Conservation (phyloP, 2,888 invertebrate genomes). For the Hydraecia micacea region DNA sequence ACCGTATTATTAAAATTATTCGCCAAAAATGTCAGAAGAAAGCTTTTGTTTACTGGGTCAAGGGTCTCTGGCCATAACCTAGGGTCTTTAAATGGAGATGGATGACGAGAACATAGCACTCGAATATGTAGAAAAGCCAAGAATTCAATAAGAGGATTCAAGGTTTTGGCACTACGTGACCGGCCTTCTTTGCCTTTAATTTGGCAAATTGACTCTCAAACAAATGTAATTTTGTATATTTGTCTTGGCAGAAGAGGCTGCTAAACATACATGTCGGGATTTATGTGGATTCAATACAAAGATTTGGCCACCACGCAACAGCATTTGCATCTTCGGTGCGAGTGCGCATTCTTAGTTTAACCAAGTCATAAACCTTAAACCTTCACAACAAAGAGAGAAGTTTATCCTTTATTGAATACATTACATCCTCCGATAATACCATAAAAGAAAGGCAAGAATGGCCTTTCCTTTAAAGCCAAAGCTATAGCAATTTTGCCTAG, state of each 20-base stretch:
- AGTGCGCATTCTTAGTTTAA: slow-evolving; percentile 6
- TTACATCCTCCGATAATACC: slow-evolving; percentile 40
- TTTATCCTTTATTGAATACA: slow-evolving; percentile 44
- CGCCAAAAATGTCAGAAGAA: slow-evolving; percentile 56
- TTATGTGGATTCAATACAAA: slow-evolving; percentile 1
- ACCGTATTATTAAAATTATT: slow-evolving; percentile 62
- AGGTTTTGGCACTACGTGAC: slow-evolving; percentile 20
- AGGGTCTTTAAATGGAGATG: slow-evolving; percentile 36
- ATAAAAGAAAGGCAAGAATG: slow-evolving; percentile 54
- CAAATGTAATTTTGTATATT: neutral
- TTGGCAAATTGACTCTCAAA: slow-evolving; percentile 18
- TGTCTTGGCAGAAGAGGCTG: slow-evolving; percentile 8
- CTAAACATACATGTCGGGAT: slow-evolving; percentile 10
- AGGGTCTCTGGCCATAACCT: slow-evolving; percentile 47
- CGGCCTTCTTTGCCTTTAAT: slow-evolving; percentile 1
- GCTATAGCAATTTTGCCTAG: slow-evolving; percentile 66
- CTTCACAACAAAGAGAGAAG: slow-evolving; percentile 20
- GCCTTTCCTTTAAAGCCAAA: slow-evolving; percentile 40
- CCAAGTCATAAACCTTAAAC: slow-evolving; percentile 33
- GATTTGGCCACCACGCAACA: slow-evolving; percentile 10
- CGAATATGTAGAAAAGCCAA: neutral
- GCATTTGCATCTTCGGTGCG: slow-evolving; percentile 1
- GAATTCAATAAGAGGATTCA: neutral
- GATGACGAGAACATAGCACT: slow-evolving; percentile 15
- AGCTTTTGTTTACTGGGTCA: slow-evolving; percentile 53